Conservation (phyloP, 1,140 invertebrate genomes). For the Sitodiplosis mosellana region DNA sequence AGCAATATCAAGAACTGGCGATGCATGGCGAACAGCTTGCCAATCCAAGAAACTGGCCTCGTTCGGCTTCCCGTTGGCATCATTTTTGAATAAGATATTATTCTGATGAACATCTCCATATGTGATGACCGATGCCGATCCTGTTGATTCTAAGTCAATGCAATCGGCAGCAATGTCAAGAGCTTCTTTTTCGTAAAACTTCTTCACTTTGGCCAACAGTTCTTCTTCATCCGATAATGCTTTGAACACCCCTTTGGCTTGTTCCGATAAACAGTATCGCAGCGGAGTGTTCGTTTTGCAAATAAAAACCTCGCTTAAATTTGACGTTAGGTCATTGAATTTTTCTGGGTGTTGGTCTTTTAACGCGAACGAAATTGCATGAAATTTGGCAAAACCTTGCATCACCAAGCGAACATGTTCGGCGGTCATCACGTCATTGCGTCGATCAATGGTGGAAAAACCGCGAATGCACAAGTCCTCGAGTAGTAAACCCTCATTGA, state of each 20-base stretch:
- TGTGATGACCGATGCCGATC: no score
- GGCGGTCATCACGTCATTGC: slow-evolving; percentile 23
- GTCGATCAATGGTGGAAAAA: slow-evolving; percentile 27
- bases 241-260: slow-evolving; percentile 8
- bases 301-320: slow-evolving; percentile 14
- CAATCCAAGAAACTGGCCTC: slow-evolving; percentile 32
- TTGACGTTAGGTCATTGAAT: slow-evolving; percentile 18
- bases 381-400: slow-evolving; percentile 30
- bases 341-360: slow-evolving; percentile 19
- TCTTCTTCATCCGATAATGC: slow-evolving; percentile 9
- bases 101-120: background rate
- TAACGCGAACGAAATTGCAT: slow-evolving; percentile 31
- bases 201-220: background rate
- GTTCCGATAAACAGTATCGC: slow-evolving; percentile 4
- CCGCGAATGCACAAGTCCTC: slow-evolving; percentile 29
- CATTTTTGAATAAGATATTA: background rate
- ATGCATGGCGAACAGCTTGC: slow-evolving; percentile 33
- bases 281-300: slow-evolving; percentile 11
- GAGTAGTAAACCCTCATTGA: slow-evolving; percentile 27
- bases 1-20: slow-evolving; percentile 34
- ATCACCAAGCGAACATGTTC: slow-evolving; percentile 27
- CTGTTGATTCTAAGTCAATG: no score
- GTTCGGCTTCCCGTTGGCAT: slow-evolving; percentile 10
- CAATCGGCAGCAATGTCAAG: background rate
- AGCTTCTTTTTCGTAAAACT: background rate